Percentiles rank a stretch among this genome's conserved stretches.
phyloP scores from a whole-genome alignment of 1,140 invertebrate genomes.

The Caenorhabditis inopinata region DNA sequence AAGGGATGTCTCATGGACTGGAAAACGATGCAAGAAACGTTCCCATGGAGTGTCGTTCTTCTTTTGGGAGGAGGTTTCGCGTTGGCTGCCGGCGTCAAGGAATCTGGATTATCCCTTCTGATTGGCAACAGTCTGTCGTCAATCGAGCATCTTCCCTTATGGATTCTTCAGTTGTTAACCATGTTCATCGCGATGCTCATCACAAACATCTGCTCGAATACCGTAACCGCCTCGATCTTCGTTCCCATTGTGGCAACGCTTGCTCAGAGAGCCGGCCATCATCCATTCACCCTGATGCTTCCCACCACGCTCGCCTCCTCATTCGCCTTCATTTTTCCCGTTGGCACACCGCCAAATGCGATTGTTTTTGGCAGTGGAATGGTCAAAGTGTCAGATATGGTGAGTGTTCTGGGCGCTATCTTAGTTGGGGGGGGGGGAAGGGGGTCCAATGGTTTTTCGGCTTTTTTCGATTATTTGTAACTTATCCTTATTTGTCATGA shows the following conservation, averaged over 20 bases:
- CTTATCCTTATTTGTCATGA: no score
- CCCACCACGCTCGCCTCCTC: conserved; percentile 79
- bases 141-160: conserved; percentile 60
- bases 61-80: conserved; percentile 70
- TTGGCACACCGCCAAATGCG: conserved; percentile 85
- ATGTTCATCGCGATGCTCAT: conserved; percentile 65
- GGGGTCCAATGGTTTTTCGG: no score
- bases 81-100: conserved; percentile 66
- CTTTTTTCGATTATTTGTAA: no score
- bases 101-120: conserved; percentile 52
- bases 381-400: conserved; percentile 68
- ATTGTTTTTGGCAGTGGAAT: conserved; percentile 76
- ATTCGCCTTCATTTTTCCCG: conserved; percentile 77
- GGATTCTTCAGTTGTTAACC: conserved; percentile 63
- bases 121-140: conserved; percentile 61
- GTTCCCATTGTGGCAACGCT: conserved; percentile 64
- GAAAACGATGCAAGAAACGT: conserved; percentile 66
- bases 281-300: conserved; percentile 84
- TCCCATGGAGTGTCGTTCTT: conserved; percentile 70
- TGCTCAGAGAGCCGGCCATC: conserved; percentile 55
- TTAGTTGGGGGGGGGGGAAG: no score
- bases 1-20: conserved; percentile 63
- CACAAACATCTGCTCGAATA: conserved; percentile 69
- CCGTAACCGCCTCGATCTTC: conserved; percentile 68
- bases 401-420: no score